A percentile compares a stretch with the other conserved stretches of the same genome.
Conservation (phyloP, 2,113 vertebrate species). For the Thomomys bottae region DNA sequence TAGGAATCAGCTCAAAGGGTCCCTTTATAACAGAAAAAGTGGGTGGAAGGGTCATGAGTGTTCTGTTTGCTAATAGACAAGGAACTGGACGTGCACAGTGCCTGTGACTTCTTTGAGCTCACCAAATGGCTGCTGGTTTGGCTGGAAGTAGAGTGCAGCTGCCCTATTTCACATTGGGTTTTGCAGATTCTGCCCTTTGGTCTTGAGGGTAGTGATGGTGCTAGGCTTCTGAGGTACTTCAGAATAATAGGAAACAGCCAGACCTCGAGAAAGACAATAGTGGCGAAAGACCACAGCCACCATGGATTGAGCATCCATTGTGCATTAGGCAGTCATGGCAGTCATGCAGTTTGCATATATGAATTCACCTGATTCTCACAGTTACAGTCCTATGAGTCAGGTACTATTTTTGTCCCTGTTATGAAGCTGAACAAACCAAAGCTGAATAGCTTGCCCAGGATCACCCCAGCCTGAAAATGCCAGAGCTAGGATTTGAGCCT, state of each 20-base stretch:
- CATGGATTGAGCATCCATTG: fast-evolving
- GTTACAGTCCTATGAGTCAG: neutral
- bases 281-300: too few species aligned
- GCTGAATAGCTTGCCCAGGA: neutral
- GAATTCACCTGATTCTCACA: neutral
- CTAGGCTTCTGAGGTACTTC: neutral
- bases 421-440: neutral
- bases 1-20: neutral
- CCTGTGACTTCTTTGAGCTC: neutral
- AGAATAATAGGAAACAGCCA: neutral
- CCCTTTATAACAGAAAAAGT: neutral
- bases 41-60: neutral
- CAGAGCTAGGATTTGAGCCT: neutral
- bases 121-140: neutral
- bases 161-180: neutral
- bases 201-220: neutral
- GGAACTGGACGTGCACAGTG: neutral
- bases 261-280: neutral
- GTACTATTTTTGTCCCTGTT: neutral
- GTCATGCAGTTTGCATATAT: neutral
- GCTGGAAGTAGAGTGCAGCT: neutral
- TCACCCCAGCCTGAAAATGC: neutral
- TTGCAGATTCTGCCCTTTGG: neutral
- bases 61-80: neutral
- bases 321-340: too few species aligned